Evolutionary conservation across 2,797 vertebrate species (phyloP), one percentile per base, ranked within the genome.

Genomic region (Anomalospiza imberbis): DNA sequence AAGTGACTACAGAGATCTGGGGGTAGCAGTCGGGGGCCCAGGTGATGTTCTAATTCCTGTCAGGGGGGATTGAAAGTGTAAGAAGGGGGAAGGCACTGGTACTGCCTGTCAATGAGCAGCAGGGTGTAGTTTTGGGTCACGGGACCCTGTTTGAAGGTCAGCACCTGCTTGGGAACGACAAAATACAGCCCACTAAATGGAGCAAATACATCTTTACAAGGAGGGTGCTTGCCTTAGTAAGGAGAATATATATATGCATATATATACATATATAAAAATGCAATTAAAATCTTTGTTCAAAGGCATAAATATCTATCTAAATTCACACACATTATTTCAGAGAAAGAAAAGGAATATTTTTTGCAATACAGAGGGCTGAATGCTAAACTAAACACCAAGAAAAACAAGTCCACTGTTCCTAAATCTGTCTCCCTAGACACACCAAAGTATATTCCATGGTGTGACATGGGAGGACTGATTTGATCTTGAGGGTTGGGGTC

Each of bases 1-100:
- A 50, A 47, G 25, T 25, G 45, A 26, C 21, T 38, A 12, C 47
- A 50, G 70, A 54, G 34, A 4, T 76, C 34, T 54, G 38, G 34
- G 2, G 4, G 10, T 51, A 26, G 48, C 16, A 20, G 15, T 8
- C 1, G 0, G 17, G 57, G 44, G 3, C 17, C 7, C 26, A 55
- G 55, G 20, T 20, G 20, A 29, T 21, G n/a, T 38, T 79, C 45
- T 51, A 67, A 32, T 28, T 63, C 24, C 45, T 71, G 26, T 28
- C 62, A 62, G 48, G 40, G 24, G 44, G 18, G 3, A 13, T 4
- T 82, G 22, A 40, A 47, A 29, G 5, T 44, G 28, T 57, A 25
- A 45, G 38, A 34, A 65, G 14, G 12, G 63, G 17, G 5, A 74
- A 4, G 12, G 8, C 14, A 61, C 14, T 21, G 45, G 44, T 31